A percentile compares a stretch with the other conserved stretches of the same genome.
Evolutionary conservation across 2,888 invertebrate species (phyloP).

Genomic region (Caenorhabditis uteleia): DNA sequence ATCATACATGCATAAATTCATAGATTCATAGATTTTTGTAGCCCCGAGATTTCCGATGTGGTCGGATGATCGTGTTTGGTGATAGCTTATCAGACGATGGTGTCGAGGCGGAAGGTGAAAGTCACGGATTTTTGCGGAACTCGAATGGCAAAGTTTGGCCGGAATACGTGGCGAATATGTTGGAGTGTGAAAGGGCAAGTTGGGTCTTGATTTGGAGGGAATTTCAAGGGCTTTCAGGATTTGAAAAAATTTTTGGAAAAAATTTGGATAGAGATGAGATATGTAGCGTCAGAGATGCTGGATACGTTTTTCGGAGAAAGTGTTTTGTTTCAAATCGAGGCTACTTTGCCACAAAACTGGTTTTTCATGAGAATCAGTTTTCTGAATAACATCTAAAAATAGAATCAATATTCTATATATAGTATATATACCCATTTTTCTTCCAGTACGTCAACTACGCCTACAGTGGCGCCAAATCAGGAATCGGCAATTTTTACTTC

Average conservation of each 20-base stretch:
- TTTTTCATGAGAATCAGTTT: too few species aligned
- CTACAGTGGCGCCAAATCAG: conserved; percentile 58
- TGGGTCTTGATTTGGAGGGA: too few species aligned
- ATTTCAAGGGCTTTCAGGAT: too few species aligned
- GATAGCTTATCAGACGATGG: conserved; percentile 62
- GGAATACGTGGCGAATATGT: conserved; percentile 56
- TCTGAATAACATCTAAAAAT: too few species aligned
- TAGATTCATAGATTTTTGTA: conserved; percentile 14
- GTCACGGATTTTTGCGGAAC: conserved; percentile 51
- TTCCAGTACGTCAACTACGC: conserved; percentile 60
- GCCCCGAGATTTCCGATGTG: conserved; percentile 59
- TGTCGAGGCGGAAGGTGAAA: conserved; percentile 53
- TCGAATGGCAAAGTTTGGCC: conserved; percentile 62
- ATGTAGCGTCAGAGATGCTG: too few species aligned
- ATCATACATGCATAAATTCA: neutral
- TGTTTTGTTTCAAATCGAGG: too few species aligned
- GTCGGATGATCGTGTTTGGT: conserved; percentile 57
- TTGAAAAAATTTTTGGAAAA: too few species aligned
- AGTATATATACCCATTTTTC: neutral
- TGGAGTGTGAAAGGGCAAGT: conserved; percentile 53
- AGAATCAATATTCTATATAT: neutral
- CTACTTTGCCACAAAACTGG: too few species aligned
- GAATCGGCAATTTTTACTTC: conserved; percentile 59
- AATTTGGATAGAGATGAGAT: too few species aligned
- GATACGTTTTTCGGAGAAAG: too few species aligned